phyloP scores from a whole-genome alignment of 2,888 invertebrate genomes.

The Autographa pulchrina region DNA sequence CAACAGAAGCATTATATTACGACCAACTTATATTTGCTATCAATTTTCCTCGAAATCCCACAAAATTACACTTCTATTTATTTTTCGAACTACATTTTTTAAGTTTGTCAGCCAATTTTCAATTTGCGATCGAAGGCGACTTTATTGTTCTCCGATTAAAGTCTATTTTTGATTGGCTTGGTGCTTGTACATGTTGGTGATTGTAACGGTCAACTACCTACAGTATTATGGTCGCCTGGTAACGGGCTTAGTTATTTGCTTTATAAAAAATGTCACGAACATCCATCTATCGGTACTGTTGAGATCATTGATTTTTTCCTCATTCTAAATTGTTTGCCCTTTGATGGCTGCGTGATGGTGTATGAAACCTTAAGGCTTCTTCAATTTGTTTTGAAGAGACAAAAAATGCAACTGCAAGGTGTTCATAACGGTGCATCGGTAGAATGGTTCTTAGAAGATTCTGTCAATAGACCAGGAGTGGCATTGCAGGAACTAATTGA shows the following conservation, averaged over 20 bases:
- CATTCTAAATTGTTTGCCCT: constrained; percentile 39
- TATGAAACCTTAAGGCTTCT: not conserved
- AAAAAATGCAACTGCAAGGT: not conserved
- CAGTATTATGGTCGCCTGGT: constrained; percentile 77
- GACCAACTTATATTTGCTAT: constrained; percentile 46
- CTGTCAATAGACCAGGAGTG: not conserved
- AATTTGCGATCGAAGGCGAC: constrained; percentile 19
- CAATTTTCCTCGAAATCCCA: not conserved
- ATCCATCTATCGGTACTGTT: constrained; percentile 55
- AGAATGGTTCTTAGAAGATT: not conserved
- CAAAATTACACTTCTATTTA: constrained; percentile 3
- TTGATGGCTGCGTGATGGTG: constrained; percentile 9
- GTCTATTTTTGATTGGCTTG: constrained; percentile 28
- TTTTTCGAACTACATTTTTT: constrained; percentile 34
- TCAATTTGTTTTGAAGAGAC: constrained; percentile 3
- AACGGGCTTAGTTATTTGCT: constrained; percentile 72
- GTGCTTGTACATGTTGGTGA: constrained; percentile 35
- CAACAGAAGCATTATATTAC: constrained; percentile 51
- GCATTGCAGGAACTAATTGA: not conserved
- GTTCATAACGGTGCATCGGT: not conserved
- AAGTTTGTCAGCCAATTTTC: constrained; percentile 31
- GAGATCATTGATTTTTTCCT: constrained; percentile 53
- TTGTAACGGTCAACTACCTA: constrained; percentile 78
- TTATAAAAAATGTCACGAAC: constrained; percentile 65
- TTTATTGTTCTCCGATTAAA: constrained; percentile 17